phyloP scores from a whole-genome alignment of 2,113 vertebrate species.

The Cyprinus carpio region DNA sequence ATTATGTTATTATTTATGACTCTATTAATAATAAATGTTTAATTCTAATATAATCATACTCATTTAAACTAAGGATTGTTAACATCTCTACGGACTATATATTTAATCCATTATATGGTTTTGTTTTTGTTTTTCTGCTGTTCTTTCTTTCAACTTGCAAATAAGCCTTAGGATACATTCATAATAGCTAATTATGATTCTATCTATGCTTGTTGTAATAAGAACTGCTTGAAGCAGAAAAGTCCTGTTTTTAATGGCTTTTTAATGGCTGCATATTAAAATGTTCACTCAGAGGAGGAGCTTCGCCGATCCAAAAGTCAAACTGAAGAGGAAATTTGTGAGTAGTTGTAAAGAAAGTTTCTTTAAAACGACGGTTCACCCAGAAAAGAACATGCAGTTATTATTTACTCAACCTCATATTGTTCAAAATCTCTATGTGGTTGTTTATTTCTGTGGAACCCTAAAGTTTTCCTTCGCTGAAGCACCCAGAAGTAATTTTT shows the following conservation, averaged over 20 bases:
- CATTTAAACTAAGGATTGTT: not conserved
- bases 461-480: not conserved
- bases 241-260: too few relatives aligned
- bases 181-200: not conserved
- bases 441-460: not conserved
- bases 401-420: not conserved
- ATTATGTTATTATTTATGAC: not conserved
- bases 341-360: conserved; percentile 66
- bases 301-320: conserved; percentile 69
- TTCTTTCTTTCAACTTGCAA: not conserved
- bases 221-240: not conserved
- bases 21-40: not conserved
- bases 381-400: not conserved
- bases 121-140: not conserved
- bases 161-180: not conserved
- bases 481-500: not conserved
- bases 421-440: not conserved
- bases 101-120: not conserved
- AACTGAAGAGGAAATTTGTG: conserved; percentile 89
- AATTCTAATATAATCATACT: not conserved
- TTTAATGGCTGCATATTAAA: too few relatives aligned
- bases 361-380: not conserved
- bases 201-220: not conserved
- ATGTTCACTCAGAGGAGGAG: conserved; percentile 74
- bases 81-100: not conserved